Evolutionary conservation across 2,888 invertebrate genomes (phyloP), one percentile per base, ranked within the genome.

Genomic region (Dromius quadrimaculatus): DNA sequence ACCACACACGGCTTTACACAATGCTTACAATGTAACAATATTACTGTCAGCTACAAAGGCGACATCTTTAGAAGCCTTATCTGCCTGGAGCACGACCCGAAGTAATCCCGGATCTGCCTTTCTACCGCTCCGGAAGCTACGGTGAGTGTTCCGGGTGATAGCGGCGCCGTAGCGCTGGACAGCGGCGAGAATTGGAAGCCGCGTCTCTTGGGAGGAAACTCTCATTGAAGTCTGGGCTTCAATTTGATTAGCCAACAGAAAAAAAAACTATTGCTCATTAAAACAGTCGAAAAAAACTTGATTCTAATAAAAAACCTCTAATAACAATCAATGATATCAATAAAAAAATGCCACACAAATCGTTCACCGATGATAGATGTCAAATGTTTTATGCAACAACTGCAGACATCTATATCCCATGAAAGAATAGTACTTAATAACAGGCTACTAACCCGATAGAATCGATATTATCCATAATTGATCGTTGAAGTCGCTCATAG

Each of bases 391-490:
- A 65, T 65, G 47, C 65, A 65, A 50, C 17, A 15, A 11, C 41
- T 3, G 15, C 6, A 41, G 50, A 54, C 28, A 54, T 54, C 50
- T 54, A 54, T 54, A 54, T 54, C 50, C 11, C 41, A 13, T 2
- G 41, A 15, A 41, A 13, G 50, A 28, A 54, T 54, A 54, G 50
- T 54, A 47, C 45, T 19, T 64, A 64, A 64, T 64, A 64, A 45
- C 34, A 65, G 65, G 36, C 20, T 22, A 41, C 28, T 45, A 41
- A 63, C 43, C 28, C 11, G 66, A 66, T 66, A 66, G 57, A 41
- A 66, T 66, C 66, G 36, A 47, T 66, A 57, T 41, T 66, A 66
- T 66, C 66, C 41, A 66, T 66, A 66, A 66, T 66, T 66, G 66
- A 36, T 54, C 57, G 36, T 57, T 22, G 38, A 36, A 11, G 13